Percentiles rank a stretch among this genome's conserved stretches.
phyloP scores from a whole-genome alignment of 2,797 vertebrate genomes.

The Acanthurus tractus region DNA sequence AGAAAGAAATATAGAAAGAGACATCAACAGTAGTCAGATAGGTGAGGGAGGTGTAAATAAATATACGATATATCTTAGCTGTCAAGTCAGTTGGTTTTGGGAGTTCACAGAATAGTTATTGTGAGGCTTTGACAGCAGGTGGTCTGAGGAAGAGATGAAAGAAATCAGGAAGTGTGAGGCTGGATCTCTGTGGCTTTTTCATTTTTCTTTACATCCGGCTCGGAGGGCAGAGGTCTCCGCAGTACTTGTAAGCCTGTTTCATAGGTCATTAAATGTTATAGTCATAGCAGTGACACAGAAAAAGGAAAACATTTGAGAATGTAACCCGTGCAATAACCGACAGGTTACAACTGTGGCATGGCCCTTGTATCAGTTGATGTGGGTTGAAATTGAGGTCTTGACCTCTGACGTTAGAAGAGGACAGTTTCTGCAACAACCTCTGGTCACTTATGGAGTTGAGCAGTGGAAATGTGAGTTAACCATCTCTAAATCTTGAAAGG shows the following conservation, averaged over 20 bases:
- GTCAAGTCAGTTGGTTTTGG: conserved; percentile 72
- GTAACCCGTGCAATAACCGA: conserved; percentile 64
- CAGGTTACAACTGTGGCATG: conserved; percentile 47
- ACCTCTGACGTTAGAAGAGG: conserved; percentile 63
- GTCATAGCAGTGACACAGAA: conserved; percentile 55
- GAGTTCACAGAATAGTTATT: conserved; percentile 79
- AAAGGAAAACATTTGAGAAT: conserved; percentile 65
- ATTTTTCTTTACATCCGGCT: conserved; percentile 55
- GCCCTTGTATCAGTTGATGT: conserved; percentile 65
- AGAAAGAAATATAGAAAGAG: conserved; percentile 42
- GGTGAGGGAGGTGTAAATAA: conserved; percentile 44
- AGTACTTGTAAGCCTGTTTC: conserved; percentile 66
- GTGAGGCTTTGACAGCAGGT: conserved; percentile 54
- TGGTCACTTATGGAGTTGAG: conserved; percentile 40
- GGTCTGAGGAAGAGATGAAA: conserved; percentile 58
- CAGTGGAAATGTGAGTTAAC: conserved; percentile 39
- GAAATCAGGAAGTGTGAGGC: conserved; percentile 37
- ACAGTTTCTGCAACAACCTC: conserved; percentile 42
- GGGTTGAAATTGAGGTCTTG: conserved; percentile 79
- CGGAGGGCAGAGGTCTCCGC: conserved; percentile 47
- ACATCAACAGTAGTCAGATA: conserved; percentile 53
- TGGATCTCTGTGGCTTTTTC: conserved; percentile 41
- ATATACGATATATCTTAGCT: conserved; percentile 32
- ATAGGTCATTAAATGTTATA: conserved; percentile 61
- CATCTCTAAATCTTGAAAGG: conserved; percentile 37